These are phyloP conservation scores for Syngnathus acus DNA, from an alignment of 2,797 vertebrate species.

Conservation along the genomic window DNA sequence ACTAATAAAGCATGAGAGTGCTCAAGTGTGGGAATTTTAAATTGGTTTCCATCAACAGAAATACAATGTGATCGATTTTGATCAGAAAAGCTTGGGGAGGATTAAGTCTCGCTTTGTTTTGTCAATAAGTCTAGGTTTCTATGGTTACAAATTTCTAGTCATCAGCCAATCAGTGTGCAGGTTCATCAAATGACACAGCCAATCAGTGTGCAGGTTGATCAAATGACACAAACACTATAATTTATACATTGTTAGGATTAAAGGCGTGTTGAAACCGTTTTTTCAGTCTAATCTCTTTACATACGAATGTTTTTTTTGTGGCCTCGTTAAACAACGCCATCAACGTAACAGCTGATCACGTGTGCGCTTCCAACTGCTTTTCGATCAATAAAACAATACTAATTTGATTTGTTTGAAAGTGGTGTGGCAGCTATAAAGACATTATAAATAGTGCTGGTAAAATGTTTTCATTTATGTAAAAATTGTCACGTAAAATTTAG, in stretches of 20 bases:
- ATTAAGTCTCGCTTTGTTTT: background rate
- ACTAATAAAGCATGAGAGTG: background rate
- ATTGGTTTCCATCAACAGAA: background rate
- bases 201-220: no score
- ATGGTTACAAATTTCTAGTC: background rate
- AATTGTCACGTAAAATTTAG: background rate
- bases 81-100: background rate
- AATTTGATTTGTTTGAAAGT: background rate
- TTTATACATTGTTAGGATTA: no score
- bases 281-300: no score
- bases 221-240: no score
- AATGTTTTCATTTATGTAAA: background rate
- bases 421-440: background rate
- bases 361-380: no score
- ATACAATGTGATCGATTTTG: background rate
- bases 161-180: no score
- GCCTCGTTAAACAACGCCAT: no score
- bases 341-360: no score
- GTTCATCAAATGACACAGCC: no score
- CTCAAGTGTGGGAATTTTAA: background rate
- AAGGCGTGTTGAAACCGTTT: no score
- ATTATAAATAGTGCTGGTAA: background rate
- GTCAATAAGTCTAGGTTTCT: background rate
- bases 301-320: no score
- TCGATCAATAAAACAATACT: background rate